Base-by-base conservation (phyloP, 2,797 vertebrate genomes). In the Cyclura pinguis region DNA sequence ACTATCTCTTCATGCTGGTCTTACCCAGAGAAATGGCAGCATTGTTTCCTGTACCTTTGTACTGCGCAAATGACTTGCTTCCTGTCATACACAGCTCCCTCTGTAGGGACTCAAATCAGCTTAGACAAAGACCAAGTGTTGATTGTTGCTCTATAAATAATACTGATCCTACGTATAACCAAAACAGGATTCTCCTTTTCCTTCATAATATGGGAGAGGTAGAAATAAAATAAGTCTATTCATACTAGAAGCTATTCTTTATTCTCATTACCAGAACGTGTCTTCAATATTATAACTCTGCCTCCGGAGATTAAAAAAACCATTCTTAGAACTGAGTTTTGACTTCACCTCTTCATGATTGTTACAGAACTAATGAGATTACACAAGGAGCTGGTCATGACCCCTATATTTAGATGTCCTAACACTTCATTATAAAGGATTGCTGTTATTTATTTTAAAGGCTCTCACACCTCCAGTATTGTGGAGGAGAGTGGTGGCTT, bases 121-220 rank as follows among this genome's bases (percentile, higher is more conserved):
- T 97, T 96, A 96, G 86, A 76, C 8, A 89, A 88, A 94, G 90
- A 92, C 95, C 92, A 95, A 90, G 92, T 85, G 94, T 93, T 89
- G 91, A 91, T 85, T 35, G 62, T 69, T 74, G 24, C 29, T 95
- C 95, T 95, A 77, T 69, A 91, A 97, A 97, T 97, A 97, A 96
- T 97, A 97, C 96, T 55, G 88, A 91, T 92, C 52, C 47, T 90
- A 78, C 14, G 69, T 57, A 91, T 55, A 80, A n/a, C 29, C 0
- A 1, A 92, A 94, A 87, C 73, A 89, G 57, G 1, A 38, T 0
- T 73, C 90, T 88, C 91, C 62, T 88, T 80, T 92, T 94, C 62
- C 91, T 86, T 88, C 84, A 85, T 8, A 73, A n/a, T 77, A 87
- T 16, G 47, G 64, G 59, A 88, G 90, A 94, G 80, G 42, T 8